Evolutionary conservation across 2,888 invertebrate genomes (phyloP), one percentile per base, ranked within the genome.

Genomic region (Dynastes maya): DNA sequence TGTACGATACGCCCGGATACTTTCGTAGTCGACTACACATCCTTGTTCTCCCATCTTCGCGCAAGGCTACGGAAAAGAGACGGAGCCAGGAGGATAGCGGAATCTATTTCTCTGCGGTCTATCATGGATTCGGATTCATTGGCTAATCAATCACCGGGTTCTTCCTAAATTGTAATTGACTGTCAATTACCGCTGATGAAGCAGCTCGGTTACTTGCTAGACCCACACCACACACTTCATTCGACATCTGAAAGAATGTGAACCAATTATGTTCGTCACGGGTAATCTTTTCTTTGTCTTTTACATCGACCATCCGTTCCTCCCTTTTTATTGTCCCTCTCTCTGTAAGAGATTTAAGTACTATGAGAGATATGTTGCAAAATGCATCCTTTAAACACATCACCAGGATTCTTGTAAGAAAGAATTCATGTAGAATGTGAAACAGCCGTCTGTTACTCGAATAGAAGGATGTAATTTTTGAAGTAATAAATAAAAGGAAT

Each of bases 81-180:
- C 4, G 22, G 61, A 72, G 22, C 13, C 11, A 22, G 45, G 40
- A 61, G 58, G 13, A 37, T 53, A 78, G 64, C 76, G 76, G 79
- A 83, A 81, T 80, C 80, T 77, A 82, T 83, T 84, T 82, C 82
- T 61, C 72, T 80, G 78, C 78, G 82, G 80, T 81, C 81, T 83
- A 82, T 83, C 83, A 82, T 83, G 77, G 79, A 76, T 82, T 64
- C 80, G 78, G 82, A 83, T 83, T 82, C 84, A 83, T 84, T 82
- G 83, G 79, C 83, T 82, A 82, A 84, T 84, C 84, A 84, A 84
- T 84, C 84, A 84, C 83, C 78, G 82, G 80, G 77, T 81, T 82
- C 83, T 83, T 84, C 84, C 83, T 84, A 84, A 84, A 83, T 84
- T 83, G 83, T 84, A 84, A 84, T 84, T 84, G 84, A 83, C 84